Percentiles rank a stretch among this genome's conserved stretches.
Conservation (phyloP, 2,888 invertebrate species). For the Cheilosia vernalis region DNA sequence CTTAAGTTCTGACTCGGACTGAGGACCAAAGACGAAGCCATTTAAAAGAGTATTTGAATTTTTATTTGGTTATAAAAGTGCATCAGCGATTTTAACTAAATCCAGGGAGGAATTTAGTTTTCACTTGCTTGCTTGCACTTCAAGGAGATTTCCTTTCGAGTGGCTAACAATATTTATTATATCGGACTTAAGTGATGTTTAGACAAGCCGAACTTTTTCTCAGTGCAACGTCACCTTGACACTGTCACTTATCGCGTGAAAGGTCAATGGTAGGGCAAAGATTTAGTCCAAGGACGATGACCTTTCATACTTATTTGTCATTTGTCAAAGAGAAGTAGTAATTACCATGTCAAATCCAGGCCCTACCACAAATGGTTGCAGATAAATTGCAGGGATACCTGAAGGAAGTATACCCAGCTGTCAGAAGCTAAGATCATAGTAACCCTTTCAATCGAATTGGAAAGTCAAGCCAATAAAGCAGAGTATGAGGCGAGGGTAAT, state of each 20-base stretch:
- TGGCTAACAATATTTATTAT: no score
- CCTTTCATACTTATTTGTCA: neutral
- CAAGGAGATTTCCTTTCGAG: neutral
- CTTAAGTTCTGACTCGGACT: neutral
- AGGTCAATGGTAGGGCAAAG: no score
- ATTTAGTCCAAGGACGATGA: no score
- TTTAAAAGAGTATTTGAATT: conserved; percentile 52
- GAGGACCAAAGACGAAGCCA: conserved; percentile 3
- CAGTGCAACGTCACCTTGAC: no score
- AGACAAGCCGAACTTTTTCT: no score
- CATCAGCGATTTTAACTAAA: conserved; percentile 34
- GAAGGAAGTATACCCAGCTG: neutral
- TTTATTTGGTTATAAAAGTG: conserved; percentile 31
- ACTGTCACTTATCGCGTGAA: no score
- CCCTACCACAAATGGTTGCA: neutral
- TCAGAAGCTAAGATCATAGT: neutral
- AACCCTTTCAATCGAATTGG: conserved; percentile 9
- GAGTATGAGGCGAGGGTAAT: conserved; percentile 19
- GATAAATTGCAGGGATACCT: neutral
- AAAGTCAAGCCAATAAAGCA: neutral
- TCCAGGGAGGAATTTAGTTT: neutral
- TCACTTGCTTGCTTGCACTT: neutral
- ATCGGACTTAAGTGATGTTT: no score
- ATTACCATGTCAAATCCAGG: neutral
- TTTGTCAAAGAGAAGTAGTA: neutral